A percentile compares a stretch with the other conserved stretches of the same genome.
These are phyloP conservation scores for Aplidium turbinatum DNA, from an alignment of 23 tunicate species.

Conservation along the genomic window DNA sequence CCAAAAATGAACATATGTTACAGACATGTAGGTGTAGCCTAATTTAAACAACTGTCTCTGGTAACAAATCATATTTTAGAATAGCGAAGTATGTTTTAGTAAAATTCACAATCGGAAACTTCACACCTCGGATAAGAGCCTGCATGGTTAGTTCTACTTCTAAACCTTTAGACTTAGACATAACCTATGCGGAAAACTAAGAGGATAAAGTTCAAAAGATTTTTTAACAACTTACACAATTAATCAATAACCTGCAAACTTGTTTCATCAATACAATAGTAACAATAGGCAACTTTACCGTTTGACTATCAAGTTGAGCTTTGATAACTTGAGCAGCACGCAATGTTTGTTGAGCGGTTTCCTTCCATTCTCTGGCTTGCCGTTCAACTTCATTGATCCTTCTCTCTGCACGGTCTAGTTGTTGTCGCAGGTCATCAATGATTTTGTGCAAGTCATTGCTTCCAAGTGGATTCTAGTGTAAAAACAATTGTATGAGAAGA, in stretches of 20 bases:
- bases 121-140: no score
- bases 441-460: conserved; percentile 22
- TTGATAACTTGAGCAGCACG: conserved; percentile 63
- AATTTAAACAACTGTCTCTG: no score
- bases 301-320: conserved; percentile 53
- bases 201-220: no score
- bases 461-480: no score
- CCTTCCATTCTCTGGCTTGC: conserved; percentile 71
- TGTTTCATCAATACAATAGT: neutral
- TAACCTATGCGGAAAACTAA: no score
- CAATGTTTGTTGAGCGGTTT: conserved; percentile 51
- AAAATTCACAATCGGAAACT: no score
- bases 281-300: neutral
- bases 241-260: neutral
- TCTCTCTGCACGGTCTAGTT: conserved; percentile 31
- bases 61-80: no score
- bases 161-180: neutral
- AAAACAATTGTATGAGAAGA: no score
- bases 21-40: neutral
- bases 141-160: neutral
- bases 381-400: conserved; percentile 24
- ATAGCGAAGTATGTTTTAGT: no score
- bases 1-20: neutral
- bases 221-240: neutral
- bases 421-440: conserved; percentile 31